Evolutionary conservation across 2,888 invertebrate genomes (phyloP), one percentile per base, ranked within the genome.

Genomic region (Tortrix viridana): DNA sequence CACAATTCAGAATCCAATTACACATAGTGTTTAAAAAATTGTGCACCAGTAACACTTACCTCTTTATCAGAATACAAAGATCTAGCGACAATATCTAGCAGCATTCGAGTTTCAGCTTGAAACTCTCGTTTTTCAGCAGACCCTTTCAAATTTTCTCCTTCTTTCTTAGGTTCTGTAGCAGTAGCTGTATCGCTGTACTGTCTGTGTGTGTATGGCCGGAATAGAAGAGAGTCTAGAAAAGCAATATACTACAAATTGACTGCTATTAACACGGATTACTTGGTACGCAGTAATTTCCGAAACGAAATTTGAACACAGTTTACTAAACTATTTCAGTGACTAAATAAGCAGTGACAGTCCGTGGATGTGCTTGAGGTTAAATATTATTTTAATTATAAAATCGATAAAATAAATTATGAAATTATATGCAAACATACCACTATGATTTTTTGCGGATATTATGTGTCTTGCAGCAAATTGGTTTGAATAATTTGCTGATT

Each of bases 41-140:
- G 32, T 32, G 9, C 26, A 9, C 32, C 3, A 32, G 9, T 32
- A 43, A 37, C 65, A 74, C 80, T 78, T 83, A 96, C 96, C 93
- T 99, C 99, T 88, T 98, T 98, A 75, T 99, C 98, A 0, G 99
- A 99, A 87, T 99, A 99, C 41, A 99, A 90, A 0, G 99, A 99
- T 79, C 97, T 96, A 0, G 99, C 99, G 0, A 99, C 99, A 85
- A 99, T 99, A 83, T 99, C 98, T 53, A 99, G 88, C 44, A 99
- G 85, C 96, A 98, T 98, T 67, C 96, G 93, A 0, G 99, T 99
- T 92, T 99, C 99, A 0, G 99, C 99, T 86, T 99, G 98, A 83
- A 99, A 99, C 82, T 98, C 98, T 88, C 96, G 96, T 79, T 95
- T 96, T 74, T 95, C 94, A 18, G 95, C 93, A 85, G 86, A 91